phyloP scores from a whole-genome alignment of 23 tunicate species.

The Phallusia fumigata region DNA sequence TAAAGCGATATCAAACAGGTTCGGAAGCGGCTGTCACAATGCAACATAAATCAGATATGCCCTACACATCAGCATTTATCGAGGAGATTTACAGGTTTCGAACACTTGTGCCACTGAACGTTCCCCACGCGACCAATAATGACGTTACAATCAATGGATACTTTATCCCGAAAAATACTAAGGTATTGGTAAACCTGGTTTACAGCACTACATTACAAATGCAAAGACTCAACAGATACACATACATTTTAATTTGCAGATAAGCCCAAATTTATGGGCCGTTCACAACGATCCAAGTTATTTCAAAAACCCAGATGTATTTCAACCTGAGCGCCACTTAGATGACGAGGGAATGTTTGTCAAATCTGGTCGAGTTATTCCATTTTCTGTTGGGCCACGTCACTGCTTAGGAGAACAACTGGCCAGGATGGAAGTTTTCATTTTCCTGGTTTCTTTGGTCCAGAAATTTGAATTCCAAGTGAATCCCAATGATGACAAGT shows the following conservation, averaged over 20 bases:
- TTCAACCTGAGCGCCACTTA: background rate
- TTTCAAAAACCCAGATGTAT: background rate
- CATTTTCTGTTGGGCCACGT: conserved; percentile 14
- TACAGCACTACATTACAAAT: too few relatives aligned
- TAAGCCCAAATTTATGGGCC: conserved; percentile 1
- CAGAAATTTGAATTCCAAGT: background rate
- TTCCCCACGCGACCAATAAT: conserved; percentile 10
- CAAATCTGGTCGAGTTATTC: conserved; percentile 9
- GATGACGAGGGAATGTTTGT: conserved; percentile 16
- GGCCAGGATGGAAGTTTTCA: conserved; percentile 19
- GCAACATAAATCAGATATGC: conserved; percentile 12
- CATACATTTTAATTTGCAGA: background rate
- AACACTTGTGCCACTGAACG: conserved; percentile 4
- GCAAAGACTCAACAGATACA: too few relatives aligned
- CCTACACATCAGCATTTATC: conserved; percentile 24
- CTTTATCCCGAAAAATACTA: background rate
- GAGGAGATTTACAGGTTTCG: conserved; percentile 23
- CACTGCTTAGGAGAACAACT: conserved; percentile 13
- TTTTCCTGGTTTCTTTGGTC: conserved; percentile 9
- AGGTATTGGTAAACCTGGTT: background rate
- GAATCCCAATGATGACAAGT: background rate
- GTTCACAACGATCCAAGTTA: conserved; percentile 19
- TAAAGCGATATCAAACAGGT: background rate
- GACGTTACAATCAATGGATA: conserved; percentile 5
- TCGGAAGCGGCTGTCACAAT: background rate